Evolutionary conservation across 2,888 invertebrate species (phyloP).

Genomic region (Seira ritae): DNA sequence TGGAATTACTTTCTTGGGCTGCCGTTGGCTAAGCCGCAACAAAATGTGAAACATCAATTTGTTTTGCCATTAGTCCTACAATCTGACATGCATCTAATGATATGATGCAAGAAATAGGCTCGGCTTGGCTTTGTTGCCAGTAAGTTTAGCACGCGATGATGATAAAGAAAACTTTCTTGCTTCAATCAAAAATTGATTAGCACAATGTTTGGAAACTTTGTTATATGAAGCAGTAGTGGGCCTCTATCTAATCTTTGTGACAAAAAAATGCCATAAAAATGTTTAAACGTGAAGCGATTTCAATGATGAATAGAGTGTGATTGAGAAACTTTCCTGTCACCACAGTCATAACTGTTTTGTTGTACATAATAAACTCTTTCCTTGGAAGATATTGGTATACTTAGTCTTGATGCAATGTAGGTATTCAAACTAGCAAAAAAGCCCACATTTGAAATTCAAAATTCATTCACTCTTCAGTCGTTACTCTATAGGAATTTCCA

Average conservation of each 20-base stretch:
- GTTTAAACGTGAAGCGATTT: conserved; percentile 8
- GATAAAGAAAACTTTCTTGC: background rate
- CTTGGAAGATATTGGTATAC: too few species aligned
- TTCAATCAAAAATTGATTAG: conserved; percentile 16
- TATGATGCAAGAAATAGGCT: too few species aligned
- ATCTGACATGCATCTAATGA: too few species aligned
- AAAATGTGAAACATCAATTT: too few species aligned
- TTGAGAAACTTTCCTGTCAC: conserved; percentile 14
- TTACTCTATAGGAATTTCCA: too few species aligned
- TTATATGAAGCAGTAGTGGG: background rate
- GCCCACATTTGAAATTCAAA: conserved; percentile 11
- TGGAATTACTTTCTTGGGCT: too few species aligned
- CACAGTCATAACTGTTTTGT: conserved; percentile 14
- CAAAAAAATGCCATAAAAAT: conserved; percentile 1
- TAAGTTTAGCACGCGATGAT: background rate
- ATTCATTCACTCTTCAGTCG: background rate
- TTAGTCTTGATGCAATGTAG: too few species aligned
- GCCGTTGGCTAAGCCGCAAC: too few species aligned
- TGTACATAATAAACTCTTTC: too few species aligned
- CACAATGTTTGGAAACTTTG: background rate
- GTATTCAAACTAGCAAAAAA: too few species aligned
- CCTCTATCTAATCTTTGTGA: background rate
- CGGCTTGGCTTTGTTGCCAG: too few species aligned
- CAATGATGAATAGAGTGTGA: conserved; percentile 8
- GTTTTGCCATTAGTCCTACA: too few species aligned